A percentile compares a stretch with the other conserved stretches of the same genome.
Evolutionary conservation across 2,888 invertebrate genomes (phyloP).

Genomic region (Crepidodera aurea): DNA sequence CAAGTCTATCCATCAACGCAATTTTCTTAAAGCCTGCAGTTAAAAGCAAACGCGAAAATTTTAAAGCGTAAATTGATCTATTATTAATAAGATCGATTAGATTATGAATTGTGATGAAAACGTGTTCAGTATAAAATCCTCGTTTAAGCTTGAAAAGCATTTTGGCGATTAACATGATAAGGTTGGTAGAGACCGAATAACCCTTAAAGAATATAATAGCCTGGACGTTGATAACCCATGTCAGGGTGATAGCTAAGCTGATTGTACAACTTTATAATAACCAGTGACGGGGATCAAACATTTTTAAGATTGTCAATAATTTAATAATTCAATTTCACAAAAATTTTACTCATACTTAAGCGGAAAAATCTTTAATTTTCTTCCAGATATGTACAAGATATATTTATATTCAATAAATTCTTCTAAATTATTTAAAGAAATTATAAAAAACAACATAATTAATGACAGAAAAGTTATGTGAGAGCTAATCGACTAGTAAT

Average conservation of each 20-base stretch:
- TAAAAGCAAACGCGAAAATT: slow-evolving; percentile 14
- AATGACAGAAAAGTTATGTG: too few species aligned
- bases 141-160: slow-evolving; percentile 49
- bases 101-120: slow-evolving; percentile 32
- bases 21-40: not conserved
- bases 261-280: slow-evolving; percentile 35
- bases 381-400: too few species aligned
- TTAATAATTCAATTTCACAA: too few species aligned
- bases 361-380: too few species aligned
- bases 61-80: slow-evolving; percentile 37
- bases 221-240: slow-evolving; percentile 48
- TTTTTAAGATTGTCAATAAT: slow-evolving; percentile 5
- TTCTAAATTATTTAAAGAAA: too few species aligned
- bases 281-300: slow-evolving; percentile 25
- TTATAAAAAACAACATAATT: too few species aligned
- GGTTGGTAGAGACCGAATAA: slow-evolving; percentile 43
- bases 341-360: too few species aligned
- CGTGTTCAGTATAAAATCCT: slow-evolving; percentile 33
- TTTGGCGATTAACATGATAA: slow-evolving; percentile 51
- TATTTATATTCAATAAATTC: too few species aligned
- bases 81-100: slow-evolving; percentile 40
- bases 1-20: too few species aligned
- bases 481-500: too few species aligned
- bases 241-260: slow-evolving; percentile 44
- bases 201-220: slow-evolving; percentile 47